These are phyloP conservation scores for Bembecia ichneumoniformis DNA, from an alignment of 2,888 invertebrate species.

Conservation along the genomic window DNA sequence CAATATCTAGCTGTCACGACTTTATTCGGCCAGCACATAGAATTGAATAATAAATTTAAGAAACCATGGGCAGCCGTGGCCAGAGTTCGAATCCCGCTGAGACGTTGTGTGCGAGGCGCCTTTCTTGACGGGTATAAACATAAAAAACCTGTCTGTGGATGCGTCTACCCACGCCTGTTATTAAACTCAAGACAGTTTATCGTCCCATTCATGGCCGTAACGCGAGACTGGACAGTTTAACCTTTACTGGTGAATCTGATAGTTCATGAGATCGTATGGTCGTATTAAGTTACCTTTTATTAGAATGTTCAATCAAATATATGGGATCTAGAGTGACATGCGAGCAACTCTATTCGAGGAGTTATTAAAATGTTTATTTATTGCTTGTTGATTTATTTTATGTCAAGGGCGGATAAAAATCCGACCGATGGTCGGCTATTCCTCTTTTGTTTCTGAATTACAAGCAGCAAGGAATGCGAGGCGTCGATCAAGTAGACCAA, in stretches of 20 bases:
- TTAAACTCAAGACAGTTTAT: constrained; percentile 55
- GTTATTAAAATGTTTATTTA: background rate
- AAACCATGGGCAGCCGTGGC: constrained; percentile 33
- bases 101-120: constrained; percentile 46
- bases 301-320: too few species aligned
- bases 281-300: constrained; percentile 27
- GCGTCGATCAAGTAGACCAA: too few species aligned
- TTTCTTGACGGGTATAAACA: constrained; percentile 49
- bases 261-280: constrained; percentile 18
- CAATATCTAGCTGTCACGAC: too few species aligned
- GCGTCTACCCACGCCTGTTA: constrained; percentile 46
- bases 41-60: constrained; percentile 51
- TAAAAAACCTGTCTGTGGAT: constrained; percentile 34
- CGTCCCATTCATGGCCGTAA: constrained; percentile 51
- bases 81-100: constrained; percentile 43
- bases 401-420: too few species aligned
- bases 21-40: constrained; percentile 8
- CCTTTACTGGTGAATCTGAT: constrained; percentile 36
- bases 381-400: too few species aligned
- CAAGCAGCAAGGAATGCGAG: too few species aligned
- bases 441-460: too few species aligned
- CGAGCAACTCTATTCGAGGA: too few species aligned
- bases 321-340: too few species aligned
- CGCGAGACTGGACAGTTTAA: constrained; percentile 42
- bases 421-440: too few species aligned